Conservation (phyloP, 2,888 invertebrate genomes). For the Lasioglossum marginatum region DNA sequence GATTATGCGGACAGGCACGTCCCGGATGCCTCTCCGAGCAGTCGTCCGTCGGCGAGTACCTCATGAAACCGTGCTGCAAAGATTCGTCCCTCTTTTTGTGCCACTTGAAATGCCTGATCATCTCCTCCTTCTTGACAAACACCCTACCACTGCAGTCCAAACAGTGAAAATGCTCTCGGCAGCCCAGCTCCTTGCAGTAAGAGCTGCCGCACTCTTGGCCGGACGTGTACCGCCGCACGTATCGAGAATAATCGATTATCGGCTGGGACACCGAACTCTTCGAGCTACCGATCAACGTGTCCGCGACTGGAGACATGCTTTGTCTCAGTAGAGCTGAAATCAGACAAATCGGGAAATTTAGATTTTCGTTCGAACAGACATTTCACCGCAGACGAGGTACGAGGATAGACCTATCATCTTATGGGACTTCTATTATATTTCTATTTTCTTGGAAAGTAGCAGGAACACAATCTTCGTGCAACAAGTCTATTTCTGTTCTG, state of each 20-base stretch:
- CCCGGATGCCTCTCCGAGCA: constrained; percentile 94
- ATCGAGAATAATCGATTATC: constrained; percentile 94
- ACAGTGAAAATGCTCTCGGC: constrained; percentile 98
- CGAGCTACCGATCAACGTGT: constrained; percentile 81
- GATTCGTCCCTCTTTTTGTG: constrained; percentile 99
- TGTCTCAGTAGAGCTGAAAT: constrained; percentile 86
- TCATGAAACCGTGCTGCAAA: constrained; percentile 96
- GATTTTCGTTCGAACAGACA: too few relatives aligned
- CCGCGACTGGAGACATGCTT: constrained; percentile 84
- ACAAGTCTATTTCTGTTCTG: too few relatives aligned
- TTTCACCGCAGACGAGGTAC: too few relatives aligned
- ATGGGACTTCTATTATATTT: too few relatives aligned
- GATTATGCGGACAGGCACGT: constrained; percentile 93
- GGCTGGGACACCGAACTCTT: constrained; percentile 87
- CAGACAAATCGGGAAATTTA: constrained; percentile 49
- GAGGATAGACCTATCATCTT: too few relatives aligned
- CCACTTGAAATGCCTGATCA: constrained; percentile 99
- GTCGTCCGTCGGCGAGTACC: constrained; percentile 97
- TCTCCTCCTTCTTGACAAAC: constrained; percentile 99
- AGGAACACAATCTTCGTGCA: too few relatives aligned
- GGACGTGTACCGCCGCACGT: constrained; percentile 93
- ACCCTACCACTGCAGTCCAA: constrained; percentile 92
- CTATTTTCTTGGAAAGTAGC: too few relatives aligned
- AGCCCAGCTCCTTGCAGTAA: constrained; percentile 95
- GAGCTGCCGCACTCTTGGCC: constrained; percentile 93